A percentile compares a stretch with the other conserved stretches of the same genome.
phyloP scores from a whole-genome alignment of 1,140 invertebrate species.

The Listronotus oregonensis region DNA sequence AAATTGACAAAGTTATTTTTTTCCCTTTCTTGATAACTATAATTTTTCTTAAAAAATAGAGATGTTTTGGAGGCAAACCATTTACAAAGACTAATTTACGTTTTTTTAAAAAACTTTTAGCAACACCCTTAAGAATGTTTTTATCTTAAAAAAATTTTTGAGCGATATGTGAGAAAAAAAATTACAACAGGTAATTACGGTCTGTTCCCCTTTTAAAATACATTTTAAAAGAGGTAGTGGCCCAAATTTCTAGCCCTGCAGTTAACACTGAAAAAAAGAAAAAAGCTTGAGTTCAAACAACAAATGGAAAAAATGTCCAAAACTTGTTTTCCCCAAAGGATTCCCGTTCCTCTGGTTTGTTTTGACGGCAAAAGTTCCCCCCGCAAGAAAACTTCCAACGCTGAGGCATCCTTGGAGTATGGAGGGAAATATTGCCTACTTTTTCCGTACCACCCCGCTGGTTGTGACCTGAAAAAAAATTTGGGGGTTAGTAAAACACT shows the following conservation, averaged over 20 bases:
- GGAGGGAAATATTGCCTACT: constrained; percentile 70
- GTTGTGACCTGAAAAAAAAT: constrained; percentile 51
- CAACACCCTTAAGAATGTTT: too few relatives aligned
- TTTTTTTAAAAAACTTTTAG: too few relatives aligned
- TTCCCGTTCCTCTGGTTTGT: constrained; percentile 52
- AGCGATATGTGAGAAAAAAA: too few relatives aligned
- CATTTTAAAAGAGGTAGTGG: constrained; percentile 46
- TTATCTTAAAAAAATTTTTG: not conserved
- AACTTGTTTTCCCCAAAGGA: constrained; percentile 51
- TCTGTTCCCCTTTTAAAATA: not conserved
- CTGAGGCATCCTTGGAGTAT: constrained; percentile 63
- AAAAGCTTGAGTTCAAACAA: constrained; percentile 59
- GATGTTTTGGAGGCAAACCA: too few relatives aligned
- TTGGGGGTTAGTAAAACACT: not conserved
- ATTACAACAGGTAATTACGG: not conserved
- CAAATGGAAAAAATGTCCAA: constrained; percentile 58
- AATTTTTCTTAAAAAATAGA: too few relatives aligned
- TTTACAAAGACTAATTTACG: too few relatives aligned
- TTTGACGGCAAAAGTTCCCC: constrained; percentile 61
- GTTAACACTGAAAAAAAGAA: constrained; percentile 63
- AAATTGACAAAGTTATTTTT: too few relatives aligned
- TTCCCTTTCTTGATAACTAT: too few relatives aligned
- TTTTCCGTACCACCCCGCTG: constrained; percentile 72
- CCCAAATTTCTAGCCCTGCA: constrained; percentile 62
- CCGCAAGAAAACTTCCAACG: constrained; percentile 65